Base-by-base conservation (phyloP, 2,113 vertebrate species). In the Nothoprocta pentlandii region DNA sequence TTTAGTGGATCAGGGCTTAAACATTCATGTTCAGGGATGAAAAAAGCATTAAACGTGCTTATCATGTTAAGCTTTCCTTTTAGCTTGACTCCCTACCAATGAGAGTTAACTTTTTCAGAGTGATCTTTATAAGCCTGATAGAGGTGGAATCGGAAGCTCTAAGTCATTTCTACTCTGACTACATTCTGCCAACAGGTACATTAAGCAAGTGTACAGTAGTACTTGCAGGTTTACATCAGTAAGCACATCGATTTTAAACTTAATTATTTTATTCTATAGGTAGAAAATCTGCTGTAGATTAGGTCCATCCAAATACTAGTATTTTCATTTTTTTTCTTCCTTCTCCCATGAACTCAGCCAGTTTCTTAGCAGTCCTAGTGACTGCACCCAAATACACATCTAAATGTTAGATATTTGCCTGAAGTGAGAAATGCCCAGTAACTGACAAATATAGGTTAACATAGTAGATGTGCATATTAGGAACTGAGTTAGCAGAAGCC, bases 401-500 rank as follows among this genome's bases (percentile, higher is more conserved):
- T 84, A 32, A 95, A 26, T 36, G 69, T 21, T 26, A 71, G 71
- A 23, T 20, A 47, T 87, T 97, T 94, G 75, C 87, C 74, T 89
- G 44, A 90, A 96, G 90, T 85, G 36, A 85, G 67, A 94, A 94
- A 69, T 69, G 73, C 71, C 51, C 68, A 49, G 74, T 91, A 95
- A 90, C 59, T 85, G 87, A 90, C 75, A 81, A 5, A 92, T 96
- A 96, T 62, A 85, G 92, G 76, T 95, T 93, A 47, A 96, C 95
- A 73, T 46, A 22, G 26, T 54, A 93, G 59, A 77, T 54, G 73
- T 2, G 73, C 86, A 70, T 80, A 89, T 85, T 62, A 89, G 75
- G 58, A 85, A 90, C 53, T 85, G 73, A 95, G 73, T 81, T 88
- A 91, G 58, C 91, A 90, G 56, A 41, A 91, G n/a, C 70, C 41